Percentiles rank a stretch among this genome's conserved stretches.
Conservation (phyloP, 2,113 vertebrate species). For the Speoplatyrhinus poulsoni region DNA sequence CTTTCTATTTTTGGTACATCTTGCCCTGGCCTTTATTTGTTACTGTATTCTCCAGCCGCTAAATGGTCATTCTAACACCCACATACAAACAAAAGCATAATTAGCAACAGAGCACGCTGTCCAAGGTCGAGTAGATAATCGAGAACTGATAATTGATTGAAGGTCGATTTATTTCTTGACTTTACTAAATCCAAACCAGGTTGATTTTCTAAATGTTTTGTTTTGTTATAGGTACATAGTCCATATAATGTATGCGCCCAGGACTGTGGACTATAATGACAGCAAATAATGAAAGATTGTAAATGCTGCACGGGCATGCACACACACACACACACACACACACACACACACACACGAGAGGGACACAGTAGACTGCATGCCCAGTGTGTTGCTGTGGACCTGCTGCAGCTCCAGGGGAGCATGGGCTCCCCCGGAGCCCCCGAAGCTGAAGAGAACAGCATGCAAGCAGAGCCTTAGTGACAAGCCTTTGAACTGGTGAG, state of each 20-base stretch:
- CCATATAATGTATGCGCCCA: neutral
- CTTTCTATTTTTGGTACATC: too few species aligned
- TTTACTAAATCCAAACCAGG: too few species aligned
- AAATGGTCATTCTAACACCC: too few species aligned
- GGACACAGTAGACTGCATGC: conserved; percentile 23
- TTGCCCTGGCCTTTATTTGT: too few species aligned
- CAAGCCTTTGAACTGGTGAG: conserved; percentile 65
- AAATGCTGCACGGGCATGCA: conserved; percentile 22
- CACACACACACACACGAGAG: conserved; percentile 11
- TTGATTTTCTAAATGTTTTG: too few species aligned
- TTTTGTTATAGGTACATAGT: conserved; percentile 2
- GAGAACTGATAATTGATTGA: too few species aligned
- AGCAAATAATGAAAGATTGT: conserved; percentile 15
- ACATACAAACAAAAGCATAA: too few species aligned
- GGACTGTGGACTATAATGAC: conserved; percentile 6
- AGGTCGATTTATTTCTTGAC: too few species aligned
- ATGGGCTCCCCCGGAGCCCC: conserved; percentile 22
- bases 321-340: conserved; percentile 21
- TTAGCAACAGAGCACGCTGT: too few species aligned
- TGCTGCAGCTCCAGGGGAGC: conserved; percentile 14
- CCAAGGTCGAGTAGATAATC: too few species aligned
- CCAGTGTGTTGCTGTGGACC: conserved; percentile 9
- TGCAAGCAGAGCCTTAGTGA: conserved; percentile 43
- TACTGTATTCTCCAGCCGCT: too few species aligned
- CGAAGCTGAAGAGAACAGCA: neutral